Evolutionary conservation across 2,113 vertebrate species (phyloP).

Genomic region (Boleophthalmus pectinirostris): DNA sequence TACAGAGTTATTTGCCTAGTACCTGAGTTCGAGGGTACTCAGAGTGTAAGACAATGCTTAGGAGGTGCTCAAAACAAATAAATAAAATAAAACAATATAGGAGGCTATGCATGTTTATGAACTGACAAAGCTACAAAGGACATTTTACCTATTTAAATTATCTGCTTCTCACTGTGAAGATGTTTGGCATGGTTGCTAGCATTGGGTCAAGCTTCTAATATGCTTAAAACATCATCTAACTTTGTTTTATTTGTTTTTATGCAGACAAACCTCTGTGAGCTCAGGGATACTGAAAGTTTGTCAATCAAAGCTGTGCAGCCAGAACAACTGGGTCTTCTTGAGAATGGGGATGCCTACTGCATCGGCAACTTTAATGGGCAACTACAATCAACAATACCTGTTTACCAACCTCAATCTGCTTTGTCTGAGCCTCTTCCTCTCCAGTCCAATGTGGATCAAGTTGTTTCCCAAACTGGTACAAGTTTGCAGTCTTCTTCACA

Average conservation of each 20-base stretch:
- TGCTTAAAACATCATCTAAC: not conserved
- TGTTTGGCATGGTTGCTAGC: not conserved
- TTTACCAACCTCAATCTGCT: slow-evolving; percentile 4
- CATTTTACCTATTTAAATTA: not conserved
- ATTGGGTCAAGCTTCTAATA: not conserved
- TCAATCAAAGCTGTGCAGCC: slow-evolving; percentile 5
- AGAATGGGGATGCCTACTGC: slow-evolving; percentile 34
- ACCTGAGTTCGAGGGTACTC: too few species aligned
- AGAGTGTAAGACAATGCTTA: too few species aligned
- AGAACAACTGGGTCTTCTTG: slow-evolving; percentile 59
- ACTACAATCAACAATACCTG: slow-evolving; percentile 26
- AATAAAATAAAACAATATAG: too few species aligned
- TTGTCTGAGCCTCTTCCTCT: slow-evolving; percentile 46
- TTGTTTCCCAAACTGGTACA: slow-evolving; percentile 21
- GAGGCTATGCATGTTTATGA: too few species aligned
- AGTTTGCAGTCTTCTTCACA: slow-evolving; percentile 44
- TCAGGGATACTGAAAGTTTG: slow-evolving; percentile 13
- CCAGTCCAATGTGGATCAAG: slow-evolving; percentile 34
- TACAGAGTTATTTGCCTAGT: not conserved
- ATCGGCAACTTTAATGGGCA: slow-evolving; percentile 31
- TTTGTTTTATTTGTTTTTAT: not conserved
- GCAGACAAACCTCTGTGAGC: slow-evolving; percentile 23
- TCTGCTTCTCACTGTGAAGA: not conserved
- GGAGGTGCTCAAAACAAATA: too few species aligned
- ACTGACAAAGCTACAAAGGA: too few species aligned